Base-by-base conservation (phyloP, 2,113 vertebrate genomes). In the Platichthys stellatus region DNA sequence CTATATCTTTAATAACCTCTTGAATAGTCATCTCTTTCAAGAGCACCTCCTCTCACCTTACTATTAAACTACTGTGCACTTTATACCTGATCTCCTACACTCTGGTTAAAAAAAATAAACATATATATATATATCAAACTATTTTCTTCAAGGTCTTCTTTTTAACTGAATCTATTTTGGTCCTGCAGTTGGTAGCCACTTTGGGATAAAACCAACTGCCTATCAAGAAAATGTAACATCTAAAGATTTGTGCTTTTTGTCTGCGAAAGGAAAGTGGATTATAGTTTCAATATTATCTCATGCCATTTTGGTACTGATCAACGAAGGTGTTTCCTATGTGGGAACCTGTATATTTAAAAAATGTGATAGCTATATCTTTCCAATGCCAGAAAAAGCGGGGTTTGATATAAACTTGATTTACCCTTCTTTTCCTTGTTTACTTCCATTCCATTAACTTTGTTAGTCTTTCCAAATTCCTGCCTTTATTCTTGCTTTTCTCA, bases 371-470 rank as follows among this genome's bases (percentile, higher is more conserved):
- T 35, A 13, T 14, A 40, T 68, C 20, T 35, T 24, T 76, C 40
- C 61, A 35, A 15, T 76, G 20, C 18, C 60, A 64, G 45, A 23
- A 28, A 24, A 10, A 38, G 4, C 31, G 7, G 31, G 31, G 6
- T 31, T 31, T 31, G 31, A 58, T 2, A n/a, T 72, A 38, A 6
- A 40, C 59, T 57, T 70, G 8, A 76, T 74, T 58, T 14, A 49
- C 11, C 2, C 40, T 13, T 38, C 26, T 69, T 7, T 65, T 43
- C 5, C 35, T 73, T 35, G 23, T 60, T n/a, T 56, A 53, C 23
- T 61, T 65, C 26, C 26, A 49, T 28, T 35, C 38, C 3, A 31
- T 45, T 3, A 14, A 35, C 45, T 70, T 72, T n/a, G 60, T 40
- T n/a, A 57, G 15, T 7, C n/a, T 70, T 23, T 31, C 57, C 14